Conservation (phyloP, 1,140 invertebrate genomes). For the Temnothorax curvispinosus region DNA sequence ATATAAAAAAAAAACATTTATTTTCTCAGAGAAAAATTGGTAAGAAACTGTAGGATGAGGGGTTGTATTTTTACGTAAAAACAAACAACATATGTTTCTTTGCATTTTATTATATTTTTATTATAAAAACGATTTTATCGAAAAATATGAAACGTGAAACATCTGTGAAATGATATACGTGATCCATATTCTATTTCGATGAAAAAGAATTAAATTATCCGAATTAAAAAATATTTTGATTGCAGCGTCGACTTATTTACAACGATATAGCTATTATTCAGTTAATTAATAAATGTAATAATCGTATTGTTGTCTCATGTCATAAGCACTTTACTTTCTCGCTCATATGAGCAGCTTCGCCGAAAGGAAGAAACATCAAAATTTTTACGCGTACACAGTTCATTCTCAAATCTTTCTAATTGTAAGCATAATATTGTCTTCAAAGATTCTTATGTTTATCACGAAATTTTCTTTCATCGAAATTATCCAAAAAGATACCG, state of each 20-base stretch:
- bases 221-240: neutral
- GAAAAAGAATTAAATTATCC: neutral
- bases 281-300: neutral
- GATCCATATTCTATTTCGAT: neutral
- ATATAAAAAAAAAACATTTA: neutral
- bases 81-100: neutral
- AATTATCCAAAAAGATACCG: neutral
- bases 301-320: neutral
- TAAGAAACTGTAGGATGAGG: neutral
- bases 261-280: neutral
- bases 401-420: neutral
- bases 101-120: neutral
- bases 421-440: neutral
- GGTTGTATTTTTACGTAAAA: conserved; percentile 1
- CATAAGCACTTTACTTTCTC: too few relatives aligned
- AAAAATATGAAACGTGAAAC: neutral
- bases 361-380: neutral
- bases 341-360: too few relatives aligned
- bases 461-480: neutral
- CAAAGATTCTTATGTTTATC: neutral
- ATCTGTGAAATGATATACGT: neutral
- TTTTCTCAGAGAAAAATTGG: neutral
- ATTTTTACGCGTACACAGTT: neutral
- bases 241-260: neutral
- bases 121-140: neutral